These are phyloP conservation scores for Streblospio benedicti DNA, from an alignment of 1,140 invertebrate species.

Conservation along the genomic window DNA sequence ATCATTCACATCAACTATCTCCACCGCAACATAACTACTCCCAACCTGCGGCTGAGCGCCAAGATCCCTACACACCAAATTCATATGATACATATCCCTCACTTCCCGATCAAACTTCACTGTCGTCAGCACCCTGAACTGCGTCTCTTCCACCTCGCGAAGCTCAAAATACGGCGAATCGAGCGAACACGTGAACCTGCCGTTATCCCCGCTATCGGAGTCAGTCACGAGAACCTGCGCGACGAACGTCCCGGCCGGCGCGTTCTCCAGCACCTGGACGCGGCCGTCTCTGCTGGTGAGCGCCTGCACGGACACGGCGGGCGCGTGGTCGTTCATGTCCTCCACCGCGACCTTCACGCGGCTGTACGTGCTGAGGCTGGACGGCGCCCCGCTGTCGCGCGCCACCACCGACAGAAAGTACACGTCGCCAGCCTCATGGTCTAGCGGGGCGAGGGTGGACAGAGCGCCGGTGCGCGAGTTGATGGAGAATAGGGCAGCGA, in stretches of 20 bases:
- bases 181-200: constrained; percentile 8
- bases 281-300: not conserved
- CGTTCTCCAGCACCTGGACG: constrained; percentile 5
- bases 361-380: not conserved
- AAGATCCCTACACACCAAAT: constrained; percentile 3
- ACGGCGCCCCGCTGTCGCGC: constrained; percentile 5
- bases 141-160: not conserved
- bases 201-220: constrained; percentile 11
- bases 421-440: constrained; percentile 1
- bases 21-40: not conserved
- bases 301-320: constrained; percentile 5
- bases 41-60: not conserved
- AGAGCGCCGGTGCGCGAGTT: constrained; percentile 6
- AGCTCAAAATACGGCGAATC: constrained; percentile 1
- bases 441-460: not conserved
- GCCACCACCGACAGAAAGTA: constrained; percentile 9
- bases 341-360: constrained; percentile 8
- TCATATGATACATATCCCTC: constrained; percentile 63
- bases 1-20: constrained; percentile 6
- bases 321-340: constrained; percentile 16
- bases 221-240: constrained; percentile 14
- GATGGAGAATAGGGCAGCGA: constrained; percentile 5
- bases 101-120: constrained; percentile 77
- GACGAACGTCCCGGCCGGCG: constrained; percentile 11
- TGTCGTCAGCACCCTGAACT: constrained; percentile 30